Percentiles rank a stretch among this genome's conserved stretches.
These are phyloP conservation scores for Liopterus haemorrhoidalis DNA, from an alignment of 2,888 invertebrate species.

Conservation along the genomic window DNA sequence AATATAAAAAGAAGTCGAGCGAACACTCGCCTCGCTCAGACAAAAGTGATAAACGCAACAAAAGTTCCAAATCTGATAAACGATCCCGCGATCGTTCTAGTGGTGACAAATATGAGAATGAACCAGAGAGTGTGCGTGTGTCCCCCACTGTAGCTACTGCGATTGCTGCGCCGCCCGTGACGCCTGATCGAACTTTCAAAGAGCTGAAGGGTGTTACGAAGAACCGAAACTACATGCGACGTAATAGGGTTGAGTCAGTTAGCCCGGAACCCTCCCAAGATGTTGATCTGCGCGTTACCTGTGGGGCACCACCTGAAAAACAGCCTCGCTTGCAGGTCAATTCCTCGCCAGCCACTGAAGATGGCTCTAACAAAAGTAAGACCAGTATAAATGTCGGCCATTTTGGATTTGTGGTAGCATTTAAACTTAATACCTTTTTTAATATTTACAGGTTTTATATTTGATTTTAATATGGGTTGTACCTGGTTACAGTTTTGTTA, in stretches of 20 bases:
- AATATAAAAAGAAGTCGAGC: slow-evolving; percentile 17
- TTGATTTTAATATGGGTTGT: too few species aligned
- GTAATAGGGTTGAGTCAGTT: slow-evolving; percentile 56
- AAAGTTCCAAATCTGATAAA: slow-evolving; percentile 35
- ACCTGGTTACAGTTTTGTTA: too few species aligned
- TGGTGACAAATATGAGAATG: slow-evolving; percentile 18
- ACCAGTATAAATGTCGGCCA: too few species aligned
- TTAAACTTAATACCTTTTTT: too few species aligned
- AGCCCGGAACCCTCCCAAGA: slow-evolving; percentile 44
- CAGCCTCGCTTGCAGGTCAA: slow-evolving; percentile 39
- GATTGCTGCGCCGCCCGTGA: slow-evolving; percentile 35
- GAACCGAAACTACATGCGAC: slow-evolving; percentile 60
- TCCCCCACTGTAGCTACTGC: slow-evolving; percentile 9
- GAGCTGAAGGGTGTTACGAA: slow-evolving; percentile 54
- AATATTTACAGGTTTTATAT: too few species aligned
- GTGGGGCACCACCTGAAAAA: slow-evolving; percentile 43
- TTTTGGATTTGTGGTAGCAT: too few species aligned
- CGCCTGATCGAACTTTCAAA: slow-evolving; percentile 47
- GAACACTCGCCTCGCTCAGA: slow-evolving; percentile 12
- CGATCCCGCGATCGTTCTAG: slow-evolving; percentile 7
- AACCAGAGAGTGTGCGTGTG: slow-evolving; percentile 6
- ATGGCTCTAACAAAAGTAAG: slow-evolving; percentile 33
- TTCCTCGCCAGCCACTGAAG: slow-evolving; percentile 31
- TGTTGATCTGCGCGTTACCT: slow-evolving; percentile 43
- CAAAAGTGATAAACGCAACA: slow-evolving; percentile 25